Evolutionary conservation across 2,888 invertebrate species (phyloP), one percentile per base, ranked within the genome.

Genomic region (Epistrophe eligans): DNA sequence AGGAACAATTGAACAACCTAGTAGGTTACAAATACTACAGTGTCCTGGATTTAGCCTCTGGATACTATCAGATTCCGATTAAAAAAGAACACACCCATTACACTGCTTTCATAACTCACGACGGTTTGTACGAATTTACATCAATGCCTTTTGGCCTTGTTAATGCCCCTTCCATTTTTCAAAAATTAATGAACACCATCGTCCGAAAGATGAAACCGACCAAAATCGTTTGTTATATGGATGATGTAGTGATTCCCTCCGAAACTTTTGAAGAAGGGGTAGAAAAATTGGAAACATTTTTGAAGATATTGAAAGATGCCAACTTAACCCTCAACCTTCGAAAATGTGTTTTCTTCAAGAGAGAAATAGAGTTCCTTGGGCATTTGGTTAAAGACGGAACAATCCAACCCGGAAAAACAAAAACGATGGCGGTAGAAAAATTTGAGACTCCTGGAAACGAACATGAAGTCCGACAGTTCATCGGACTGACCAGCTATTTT

Each of bases 291-390:
- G 64, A 76, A 55, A 45, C 11, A 2, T 64, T 76, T 55, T 13
- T 76, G 8, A 55, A 48, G 35, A 48, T 74, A 35, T 15, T 74
- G 15, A 28, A 40, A n/a, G 43, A 55, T 11, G 62, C 74, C 15
- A 52, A 74, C 13, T 43, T 64, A 11, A 74, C 62, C 13, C 48
- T 64, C 2, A 52, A 73, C 10, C 57, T 71, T 5, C 15, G n/a
- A 15, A 80, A 84, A 40, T 84, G 76, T 15, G 15, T 17, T 1
- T 80, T 80, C 2, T 62, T 67, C 15, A 58, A 77, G 48, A 77
- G 5, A 0, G 73, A 73, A 62, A 85, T 85, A 43, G 45, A 80
- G 19, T 85, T 73, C 28, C 38, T 80, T 0, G 80, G 77, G 1
- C 73, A 77, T 19, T 15, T 55, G 1, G 11, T 81, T 0, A 50